Evolutionary conservation across 1,140 invertebrate species (phyloP).

Genomic region (Dreissena polymorpha): DNA sequence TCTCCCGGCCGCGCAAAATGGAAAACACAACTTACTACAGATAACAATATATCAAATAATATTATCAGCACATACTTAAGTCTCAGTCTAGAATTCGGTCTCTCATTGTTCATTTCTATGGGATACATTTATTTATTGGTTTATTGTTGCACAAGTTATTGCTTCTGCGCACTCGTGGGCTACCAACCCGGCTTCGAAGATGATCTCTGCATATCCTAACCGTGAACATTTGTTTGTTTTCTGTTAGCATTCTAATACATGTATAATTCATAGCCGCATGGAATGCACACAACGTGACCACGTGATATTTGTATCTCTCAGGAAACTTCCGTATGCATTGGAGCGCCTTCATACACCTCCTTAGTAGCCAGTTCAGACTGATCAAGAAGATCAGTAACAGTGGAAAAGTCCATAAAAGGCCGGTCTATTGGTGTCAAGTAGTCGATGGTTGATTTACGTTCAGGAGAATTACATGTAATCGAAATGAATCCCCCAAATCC

Average conservation of each 20-base stretch:
- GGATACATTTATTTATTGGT: no score
- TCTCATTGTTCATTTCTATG: no score
- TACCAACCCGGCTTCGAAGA: not conserved
- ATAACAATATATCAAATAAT: no score
- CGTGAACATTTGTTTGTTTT: not conserved
- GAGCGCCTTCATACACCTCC: constrained; percentile 62
- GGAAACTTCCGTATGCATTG: constrained; percentile 58
- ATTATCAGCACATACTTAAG: no score
- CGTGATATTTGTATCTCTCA: constrained; percentile 57
- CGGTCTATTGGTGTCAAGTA: constrained; percentile 58
- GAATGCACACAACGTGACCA: constrained; percentile 55
- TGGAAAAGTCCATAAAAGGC: constrained; percentile 57
- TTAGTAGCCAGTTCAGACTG: constrained; percentile 50
- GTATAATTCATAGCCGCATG: constrained; percentile 6
- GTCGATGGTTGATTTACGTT: constrained; percentile 56
- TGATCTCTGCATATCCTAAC: not conserved
- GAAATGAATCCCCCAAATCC: constrained; percentile 58
- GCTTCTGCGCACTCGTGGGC: no score
- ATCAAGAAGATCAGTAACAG: constrained; percentile 54
- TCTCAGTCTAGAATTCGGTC: no score
- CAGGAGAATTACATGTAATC: constrained; percentile 26
- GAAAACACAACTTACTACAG: no score
- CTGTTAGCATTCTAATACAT: not conserved
- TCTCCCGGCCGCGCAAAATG: no score
- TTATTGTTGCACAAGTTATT: no score